Conservation (phyloP, 1,140 invertebrate species). For the Hormaphis cornu region DNA sequence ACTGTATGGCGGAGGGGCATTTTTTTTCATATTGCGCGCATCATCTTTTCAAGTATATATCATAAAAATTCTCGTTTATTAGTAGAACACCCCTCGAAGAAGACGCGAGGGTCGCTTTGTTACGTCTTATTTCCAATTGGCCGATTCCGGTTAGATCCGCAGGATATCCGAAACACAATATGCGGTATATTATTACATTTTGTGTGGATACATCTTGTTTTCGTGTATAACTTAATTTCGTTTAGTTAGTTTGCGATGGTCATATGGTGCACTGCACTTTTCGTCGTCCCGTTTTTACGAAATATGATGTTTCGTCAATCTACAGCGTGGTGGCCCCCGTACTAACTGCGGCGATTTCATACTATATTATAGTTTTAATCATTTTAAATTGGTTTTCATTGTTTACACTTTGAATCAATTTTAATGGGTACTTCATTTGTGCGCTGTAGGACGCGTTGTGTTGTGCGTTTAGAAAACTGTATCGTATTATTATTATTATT, state of each 20-base stretch:
- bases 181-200: constrained; percentile 26
- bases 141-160: constrained; percentile 28
- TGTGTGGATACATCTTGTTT: not conserved
- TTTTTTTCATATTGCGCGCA: constrained; percentile 26
- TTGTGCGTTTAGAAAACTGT: not conserved
- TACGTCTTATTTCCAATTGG: constrained; percentile 31
- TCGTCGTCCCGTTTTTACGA: too few relatives aligned
- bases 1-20: constrained; percentile 23
- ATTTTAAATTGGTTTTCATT: not conserved
- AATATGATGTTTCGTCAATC: too few relatives aligned
- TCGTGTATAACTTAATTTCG: constrained; percentile 11
- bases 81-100: constrained; percentile 23
- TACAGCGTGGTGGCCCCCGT: too few relatives aligned
- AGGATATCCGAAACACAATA: constrained; percentile 22
- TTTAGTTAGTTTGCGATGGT: constrained; percentile 5
- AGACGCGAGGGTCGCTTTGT: constrained; percentile 14
- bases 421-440: not conserved
- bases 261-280: not conserved
- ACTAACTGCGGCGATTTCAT: not conserved
- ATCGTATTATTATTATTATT: too few relatives aligned
- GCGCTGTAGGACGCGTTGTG: too few relatives aligned
- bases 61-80: constrained; percentile 20
- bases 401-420: not conserved
- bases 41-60: constrained; percentile 31
- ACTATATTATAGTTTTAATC: not conserved